Evolutionary conservation across 2,113 vertebrate species (phyloP).

Genomic region (Hypocryptadius cinnamomeus): DNA sequence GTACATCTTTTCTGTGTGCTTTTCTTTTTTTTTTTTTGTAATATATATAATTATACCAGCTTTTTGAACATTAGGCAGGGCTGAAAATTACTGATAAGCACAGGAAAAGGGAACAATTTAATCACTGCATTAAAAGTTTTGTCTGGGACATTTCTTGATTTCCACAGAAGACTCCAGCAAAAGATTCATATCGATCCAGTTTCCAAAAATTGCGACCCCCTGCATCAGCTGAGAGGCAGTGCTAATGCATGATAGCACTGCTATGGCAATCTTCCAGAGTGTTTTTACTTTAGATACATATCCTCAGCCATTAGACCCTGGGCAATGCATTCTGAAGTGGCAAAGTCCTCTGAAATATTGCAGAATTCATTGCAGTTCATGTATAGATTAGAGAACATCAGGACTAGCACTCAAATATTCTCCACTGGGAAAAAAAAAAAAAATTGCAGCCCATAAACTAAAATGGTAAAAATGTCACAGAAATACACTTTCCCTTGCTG

Average conservation of each 20-base stretch:
- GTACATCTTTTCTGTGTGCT: fast-evolving
- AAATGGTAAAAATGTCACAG: background rate
- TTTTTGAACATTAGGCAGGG: background rate
- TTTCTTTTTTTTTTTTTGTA: background rate
- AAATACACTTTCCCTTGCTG: background rate
- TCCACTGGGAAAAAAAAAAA: background rate
- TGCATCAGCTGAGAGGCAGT: background rate
- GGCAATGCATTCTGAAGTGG: background rate
- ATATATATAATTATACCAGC: background rate
- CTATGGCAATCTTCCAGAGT: background rate
- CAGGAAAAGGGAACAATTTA: background rate
- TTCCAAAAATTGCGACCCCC: background rate
- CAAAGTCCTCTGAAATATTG: background rate
- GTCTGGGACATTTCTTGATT: background rate
- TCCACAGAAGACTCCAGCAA: background rate
- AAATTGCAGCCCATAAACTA: background rate
- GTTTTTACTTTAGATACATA: background rate
- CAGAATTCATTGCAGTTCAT: background rate
- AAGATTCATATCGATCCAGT: background rate
- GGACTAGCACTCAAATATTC: background rate
- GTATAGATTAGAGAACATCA: background rate
- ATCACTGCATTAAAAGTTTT: background rate
- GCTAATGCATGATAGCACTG: background rate
- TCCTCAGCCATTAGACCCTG: background rate
- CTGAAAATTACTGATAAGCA: background rate